Conservation (phyloP, 1,140 invertebrate species). For the Bombus difficillimus region DNA sequence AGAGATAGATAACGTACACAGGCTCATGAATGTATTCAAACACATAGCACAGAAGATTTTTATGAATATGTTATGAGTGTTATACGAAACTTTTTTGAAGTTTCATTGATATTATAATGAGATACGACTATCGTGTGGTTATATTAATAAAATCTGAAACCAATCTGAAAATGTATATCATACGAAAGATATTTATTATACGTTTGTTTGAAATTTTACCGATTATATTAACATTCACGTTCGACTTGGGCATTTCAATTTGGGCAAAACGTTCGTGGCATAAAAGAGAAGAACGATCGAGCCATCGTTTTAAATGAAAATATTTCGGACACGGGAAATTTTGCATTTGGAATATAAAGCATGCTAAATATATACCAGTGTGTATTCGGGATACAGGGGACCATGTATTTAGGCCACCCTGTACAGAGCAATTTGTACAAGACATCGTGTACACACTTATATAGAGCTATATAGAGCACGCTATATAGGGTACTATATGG, state of each 20-base stretch:
- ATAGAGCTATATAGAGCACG: neutral
- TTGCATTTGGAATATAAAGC: neutral
- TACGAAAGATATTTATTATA: no score
- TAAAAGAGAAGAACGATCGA: neutral
- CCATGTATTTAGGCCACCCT: conserved; percentile 2
- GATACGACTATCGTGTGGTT: no score
- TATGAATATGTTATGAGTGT: no score
- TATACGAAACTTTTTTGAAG: no score
- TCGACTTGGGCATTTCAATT: no score
- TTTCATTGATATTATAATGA: no score
- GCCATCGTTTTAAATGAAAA: neutral
- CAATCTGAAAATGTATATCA: no score
- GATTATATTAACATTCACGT: neutral
- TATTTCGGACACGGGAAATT: neutral
- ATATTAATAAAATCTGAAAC: no score
- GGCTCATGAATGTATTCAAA: neutral
- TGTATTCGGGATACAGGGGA: neutral
- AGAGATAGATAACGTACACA: neutral
- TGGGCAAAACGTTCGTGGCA: neutral
- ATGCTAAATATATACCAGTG: neutral
- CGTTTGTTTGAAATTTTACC: neutral
- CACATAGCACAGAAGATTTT: no score
- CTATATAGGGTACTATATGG: neutral
- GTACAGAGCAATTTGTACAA: conserved; percentile 4
- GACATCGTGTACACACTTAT: neutral